These are phyloP conservation scores for Atopsyche davidsoni DNA, from an alignment of 1,140 invertebrate species.

Conservation along the genomic window DNA sequence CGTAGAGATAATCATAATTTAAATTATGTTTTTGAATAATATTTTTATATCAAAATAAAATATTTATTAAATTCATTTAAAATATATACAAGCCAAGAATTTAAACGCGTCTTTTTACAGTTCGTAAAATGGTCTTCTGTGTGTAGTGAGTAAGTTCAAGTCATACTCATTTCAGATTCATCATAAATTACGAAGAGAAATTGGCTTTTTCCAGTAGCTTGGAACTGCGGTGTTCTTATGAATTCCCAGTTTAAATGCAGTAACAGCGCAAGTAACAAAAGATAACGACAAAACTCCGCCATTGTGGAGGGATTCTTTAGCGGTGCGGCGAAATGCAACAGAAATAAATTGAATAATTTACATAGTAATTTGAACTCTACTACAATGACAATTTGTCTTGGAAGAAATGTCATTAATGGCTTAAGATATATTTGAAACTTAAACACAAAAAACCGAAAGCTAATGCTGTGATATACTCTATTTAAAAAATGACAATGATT, in stretches of 20 bases:
- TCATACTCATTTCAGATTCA: conserved; percentile 23
- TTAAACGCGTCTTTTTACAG: background rate
- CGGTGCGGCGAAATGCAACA: conserved; percentile 16
- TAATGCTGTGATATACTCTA: too few species aligned
- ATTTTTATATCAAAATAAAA: background rate
- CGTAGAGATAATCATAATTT: too few species aligned
- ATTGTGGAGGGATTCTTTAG: conserved; percentile 15
- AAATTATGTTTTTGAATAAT: too few species aligned
- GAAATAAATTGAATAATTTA: conserved; percentile 29
- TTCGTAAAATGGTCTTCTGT: too few species aligned
- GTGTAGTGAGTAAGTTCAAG: too few species aligned
- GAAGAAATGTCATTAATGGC: too few species aligned
- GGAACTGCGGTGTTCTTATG: conserved; percentile 3
- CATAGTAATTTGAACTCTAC: conserved; percentile 17
- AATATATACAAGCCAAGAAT: background rate
- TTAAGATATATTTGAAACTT: too few species aligned
- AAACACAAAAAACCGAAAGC: too few species aligned
- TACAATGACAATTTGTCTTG: conserved; percentile 12
- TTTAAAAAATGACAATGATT: too few species aligned
- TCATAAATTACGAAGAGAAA: conserved; percentile 26
- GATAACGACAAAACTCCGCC: conserved; percentile 11
- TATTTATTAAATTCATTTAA: background rate
- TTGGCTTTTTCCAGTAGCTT: conserved; percentile 21
- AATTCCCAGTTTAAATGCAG: conserved; percentile 13
- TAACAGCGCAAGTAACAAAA: conserved; percentile 21